Evolutionary conservation across 2,888 invertebrate species (phyloP), one percentile per base, ranked within the genome.

Genomic region (Caenorhabditis becei): DNA sequence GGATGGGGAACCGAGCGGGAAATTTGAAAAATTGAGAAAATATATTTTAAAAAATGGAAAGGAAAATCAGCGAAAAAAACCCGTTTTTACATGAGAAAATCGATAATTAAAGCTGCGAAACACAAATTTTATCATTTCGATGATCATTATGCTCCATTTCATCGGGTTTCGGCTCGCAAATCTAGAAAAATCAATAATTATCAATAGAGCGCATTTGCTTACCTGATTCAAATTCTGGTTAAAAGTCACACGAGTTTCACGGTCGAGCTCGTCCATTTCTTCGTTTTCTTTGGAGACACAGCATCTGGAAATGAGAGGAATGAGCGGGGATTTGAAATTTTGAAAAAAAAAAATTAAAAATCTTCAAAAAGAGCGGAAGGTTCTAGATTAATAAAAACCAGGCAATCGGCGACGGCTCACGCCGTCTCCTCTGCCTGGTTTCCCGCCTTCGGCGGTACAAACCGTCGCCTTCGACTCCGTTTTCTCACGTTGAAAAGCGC

Each of bases 141-240:
- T 79, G 78, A 56, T 78, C 71, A 44, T 78, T 65, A 1, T 72
- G 71, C 66, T 74, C 74, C 20, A 51, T 18, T 47, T 74, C 74
- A 11, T 79, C 72, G 8, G 41, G 51, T 66, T 71, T 65, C 16
- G 72, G 78, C 53, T 79, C 78, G 35, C 72, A 72, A 49, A 72
- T 79, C 79, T 79, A 58, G 24, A 65, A 51, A 23, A 23, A 7
- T 2, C 14, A 7, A 7, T 10, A 37, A 24, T 49, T 26, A 20
- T 18, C 49, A 65, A 18, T 28, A 11, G 35, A 51, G 59, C 59
- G 37, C 44, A 41, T 20, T 59, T 59, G 23, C 28, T 24, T 10
- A 85, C 86, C 79, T 85, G 84, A 77, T 87, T 82, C 65, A 84
- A 66, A 53, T 82, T 83, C 32, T 80, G 77, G 61, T 84, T 85